Conservation (phyloP, 2,888 invertebrate species). For the Drosophila merina region DNA sequence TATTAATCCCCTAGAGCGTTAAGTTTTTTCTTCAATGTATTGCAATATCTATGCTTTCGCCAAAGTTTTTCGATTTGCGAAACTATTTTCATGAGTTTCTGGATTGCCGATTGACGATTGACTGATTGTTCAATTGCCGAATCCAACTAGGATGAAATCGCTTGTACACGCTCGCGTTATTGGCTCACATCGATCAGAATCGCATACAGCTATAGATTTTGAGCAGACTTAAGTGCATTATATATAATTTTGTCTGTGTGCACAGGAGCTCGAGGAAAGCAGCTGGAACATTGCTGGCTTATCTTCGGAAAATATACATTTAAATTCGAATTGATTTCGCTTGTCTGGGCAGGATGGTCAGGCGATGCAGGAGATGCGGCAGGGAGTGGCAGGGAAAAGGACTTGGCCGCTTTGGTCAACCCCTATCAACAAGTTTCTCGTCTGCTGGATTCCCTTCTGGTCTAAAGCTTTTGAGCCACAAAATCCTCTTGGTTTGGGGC, state of each 20-base stretch:
- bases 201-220: constrained; percentile 10
- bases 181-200: constrained; percentile 60
- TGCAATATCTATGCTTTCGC: constrained; percentile 1
- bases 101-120: constrained; percentile 30
- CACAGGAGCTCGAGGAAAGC: constrained; percentile 10
- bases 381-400: background rate
- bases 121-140: constrained; percentile 39
- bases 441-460: constrained; percentile 1
- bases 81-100: constrained; percentile 57
- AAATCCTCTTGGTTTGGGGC: constrained; percentile 54
- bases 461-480: constrained; percentile 65
- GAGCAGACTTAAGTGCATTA: constrained; percentile 62
- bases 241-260: constrained; percentile 32
- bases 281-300: constrained; percentile 40
- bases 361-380: background rate
- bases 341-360: constrained; percentile 12
- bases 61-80: constrained; percentile 62
- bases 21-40: constrained; percentile 2
- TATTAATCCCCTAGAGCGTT: background rate
- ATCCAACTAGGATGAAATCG: constrained; percentile 62
- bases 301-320: constrained; percentile 65
- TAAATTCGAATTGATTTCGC: constrained; percentile 69
- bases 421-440: constrained; percentile 66
- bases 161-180: constrained; percentile 50
- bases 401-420: constrained; percentile 56